Conservation (phyloP, 2,113 vertebrate species). For the Lophotis ruficrista region DNA sequence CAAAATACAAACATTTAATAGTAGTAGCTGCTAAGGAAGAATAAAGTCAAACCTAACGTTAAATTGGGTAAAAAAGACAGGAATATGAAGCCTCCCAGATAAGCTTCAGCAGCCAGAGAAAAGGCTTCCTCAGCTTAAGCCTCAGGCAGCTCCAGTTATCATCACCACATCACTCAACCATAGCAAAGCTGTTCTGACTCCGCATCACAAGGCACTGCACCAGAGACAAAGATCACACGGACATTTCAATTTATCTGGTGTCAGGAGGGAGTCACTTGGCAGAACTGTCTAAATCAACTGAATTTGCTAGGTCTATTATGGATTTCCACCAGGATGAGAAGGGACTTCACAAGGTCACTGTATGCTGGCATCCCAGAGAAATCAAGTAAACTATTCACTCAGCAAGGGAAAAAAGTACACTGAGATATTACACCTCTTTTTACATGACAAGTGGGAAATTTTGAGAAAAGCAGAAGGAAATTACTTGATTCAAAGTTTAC, state of each 20-base stretch:
- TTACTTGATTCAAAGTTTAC: not conserved
- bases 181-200: constrained; percentile 29
- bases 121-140: not conserved
- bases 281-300: not conserved
- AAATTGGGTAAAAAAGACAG: not conserved
- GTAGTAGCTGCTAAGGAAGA: constrained; percentile 48
- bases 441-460: not conserved
- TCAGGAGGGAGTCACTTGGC: not conserved
- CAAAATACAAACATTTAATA: constrained; percentile 71
- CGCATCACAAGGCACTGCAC: not conserved
- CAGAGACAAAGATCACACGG: not conserved
- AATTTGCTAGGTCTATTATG: not conserved
- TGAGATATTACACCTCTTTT: not conserved
- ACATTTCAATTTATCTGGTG: not conserved
- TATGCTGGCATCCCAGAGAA: not conserved
- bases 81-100: not conserved
- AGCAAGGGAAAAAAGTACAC: not conserved
- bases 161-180: constrained; percentile 8
- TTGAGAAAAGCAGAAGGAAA: not conserved
- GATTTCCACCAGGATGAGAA: not conserved
- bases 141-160: constrained; percentile 21
- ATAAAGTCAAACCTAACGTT: constrained; percentile 24
- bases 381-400: not conserved
- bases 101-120: constrained; percentile 19
- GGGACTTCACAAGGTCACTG: not conserved